Evolutionary conservation across 1,140 invertebrate species (phyloP), one percentile per base, ranked within the genome.

Genomic region (Drosophila pseudoananassae): DNA sequence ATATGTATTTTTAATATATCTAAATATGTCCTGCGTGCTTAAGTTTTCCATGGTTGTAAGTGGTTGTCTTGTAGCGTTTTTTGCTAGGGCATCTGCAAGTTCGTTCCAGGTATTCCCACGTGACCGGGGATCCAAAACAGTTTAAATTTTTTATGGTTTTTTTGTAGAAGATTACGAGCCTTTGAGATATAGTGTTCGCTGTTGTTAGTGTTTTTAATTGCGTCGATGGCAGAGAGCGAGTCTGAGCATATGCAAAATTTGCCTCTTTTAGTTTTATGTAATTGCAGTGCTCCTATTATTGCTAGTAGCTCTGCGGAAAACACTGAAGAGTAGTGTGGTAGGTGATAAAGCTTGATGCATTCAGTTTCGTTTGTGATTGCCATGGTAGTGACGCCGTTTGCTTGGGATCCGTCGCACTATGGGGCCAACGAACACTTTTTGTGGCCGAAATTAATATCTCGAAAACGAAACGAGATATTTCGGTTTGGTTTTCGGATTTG

Each of bases 181-280:
- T 33, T 5, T 47, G 45, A 47, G 14, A 57, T 23, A 47, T 70
- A 61, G 15, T 57, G 12, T 36, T 63, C 29, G 12, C 12, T 36
- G 17, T 64, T 56, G 27, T 63, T 71, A 27, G 25, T 51, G 20
- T 71, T 63, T 63, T 17, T 23, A 27, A 70, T 54, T 46, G 51
- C n/a, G 20, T 53, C 46, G 10, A 45, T 23, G 27, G 54, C 46
- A 51, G 38, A 40, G n/a, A 69, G 49, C 10, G 49, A 59, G 36
- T 63, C 55, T 9, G 59, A 46, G 50, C 54, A 64, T 33, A 57
- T 47, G 25, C 53, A 52, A n/a, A 52, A 52, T 38, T 64, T 64
- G 17, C 53, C 54, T 43, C 50, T 58, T 53, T 54, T 69, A 8
- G 31, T n/a, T n/a, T n/a, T n/a, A n/a, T n/a, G n/a, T n/a, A n/a